Evolutionary conservation across 2,113 vertebrate species (phyloP), one percentile per base, ranked within the genome.

Genomic region (Anguilla japonica): DNA sequence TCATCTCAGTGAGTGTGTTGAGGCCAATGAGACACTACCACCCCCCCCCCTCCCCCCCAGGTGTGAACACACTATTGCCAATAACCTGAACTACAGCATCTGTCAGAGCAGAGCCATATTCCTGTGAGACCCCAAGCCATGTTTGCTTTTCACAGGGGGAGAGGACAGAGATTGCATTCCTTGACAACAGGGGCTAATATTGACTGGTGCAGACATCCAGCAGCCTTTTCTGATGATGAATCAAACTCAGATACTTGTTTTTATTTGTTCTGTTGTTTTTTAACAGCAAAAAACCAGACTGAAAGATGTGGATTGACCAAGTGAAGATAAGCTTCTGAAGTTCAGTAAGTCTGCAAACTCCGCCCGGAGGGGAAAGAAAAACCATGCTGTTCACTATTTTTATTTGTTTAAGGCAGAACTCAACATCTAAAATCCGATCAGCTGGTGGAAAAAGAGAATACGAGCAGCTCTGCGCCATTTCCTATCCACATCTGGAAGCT

Each of bases 401-500:
- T 22, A 20, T 26, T 22, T 63, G 2, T 34, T 53, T 11, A 13
- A 26, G 11, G 43, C 5, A 43, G 26, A 13, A 75, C 9, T n/a
- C 6, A 13, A n/a, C 71, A 13, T 26, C 11, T 9, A 2, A 4
- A 13, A 0, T n/a, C n/a, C 11, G 22, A 75, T 75, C 71, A 75
- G 71, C 71, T 85, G 29, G 15, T 39, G 79, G 29, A 57, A 40
- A 34, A 26, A 63, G 34, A 29, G n/a, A 20, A 43, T 13, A 5
- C 5, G 60, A 53, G 50, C 0, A 14, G 3, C 29, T 16, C 29
- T 2, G 6, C 34, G 53, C 50, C 39, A 75, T 16, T 81, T 40
- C 29, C 78, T 81, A 18, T 39, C 41, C 85, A 81, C 56, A 86
- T 86, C 85, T 86, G 85, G 79, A 81, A 29, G 41, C 78, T 29